Evolutionary conservation across 2,113 vertebrate genomes (phyloP).

Genomic region (Colaptes auratus): DNA sequence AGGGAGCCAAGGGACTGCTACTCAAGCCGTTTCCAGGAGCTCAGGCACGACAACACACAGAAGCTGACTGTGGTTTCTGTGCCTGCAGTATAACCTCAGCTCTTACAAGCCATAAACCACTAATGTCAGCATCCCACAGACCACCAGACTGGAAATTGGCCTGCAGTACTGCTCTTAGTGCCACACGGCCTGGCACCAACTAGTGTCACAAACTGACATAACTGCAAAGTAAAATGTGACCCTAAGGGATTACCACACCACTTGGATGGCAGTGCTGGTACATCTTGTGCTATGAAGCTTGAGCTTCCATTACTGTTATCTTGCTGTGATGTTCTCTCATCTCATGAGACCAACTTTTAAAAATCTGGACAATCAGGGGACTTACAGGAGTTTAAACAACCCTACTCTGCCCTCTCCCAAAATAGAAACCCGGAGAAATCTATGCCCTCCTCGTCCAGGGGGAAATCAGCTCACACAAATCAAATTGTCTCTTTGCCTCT

Average conservation of each 20-base stretch:
- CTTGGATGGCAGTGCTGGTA: neutral
- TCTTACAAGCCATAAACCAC: neutral
- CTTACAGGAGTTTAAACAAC: neutral
- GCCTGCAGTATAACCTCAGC: neutral
- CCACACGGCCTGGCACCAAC: neutral
- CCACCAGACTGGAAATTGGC: neutral
- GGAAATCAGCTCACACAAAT: neutral
- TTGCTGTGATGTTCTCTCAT: neutral
- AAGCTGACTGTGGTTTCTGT: neutral
- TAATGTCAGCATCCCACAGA: neutral
- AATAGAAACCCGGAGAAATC: neutral
- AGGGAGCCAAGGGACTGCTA: constrained; percentile 20
- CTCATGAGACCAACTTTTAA: neutral
- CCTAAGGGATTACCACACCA: neutral
- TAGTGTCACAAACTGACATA: neutral
- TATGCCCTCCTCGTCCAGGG: neutral
- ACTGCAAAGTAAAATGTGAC: neutral
- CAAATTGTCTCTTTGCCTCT: neutral
- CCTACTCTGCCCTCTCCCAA: neutral
- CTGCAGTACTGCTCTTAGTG: neutral
- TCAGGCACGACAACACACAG: constrained; percentile 4
- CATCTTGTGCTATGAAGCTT: too few species aligned
- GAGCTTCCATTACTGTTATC: accelerated
- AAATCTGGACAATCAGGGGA: neutral
- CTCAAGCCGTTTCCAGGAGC: constrained; percentile 27